phyloP scores from a whole-genome alignment of 2,113 vertebrate genomes.

The Esox niger region DNA sequence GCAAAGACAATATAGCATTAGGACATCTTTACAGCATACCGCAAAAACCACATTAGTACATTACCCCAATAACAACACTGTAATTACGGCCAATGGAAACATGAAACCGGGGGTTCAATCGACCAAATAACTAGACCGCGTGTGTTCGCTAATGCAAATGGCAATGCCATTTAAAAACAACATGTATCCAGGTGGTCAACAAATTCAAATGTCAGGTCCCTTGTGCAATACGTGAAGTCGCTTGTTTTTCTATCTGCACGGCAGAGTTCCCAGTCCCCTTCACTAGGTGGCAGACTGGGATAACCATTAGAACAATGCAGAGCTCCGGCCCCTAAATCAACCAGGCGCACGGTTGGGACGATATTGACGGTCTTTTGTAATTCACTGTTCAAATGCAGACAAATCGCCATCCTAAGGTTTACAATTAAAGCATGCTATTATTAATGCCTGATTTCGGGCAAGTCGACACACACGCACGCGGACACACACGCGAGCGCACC shows the following conservation, averaged over 20 bases:
- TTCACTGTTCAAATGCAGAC: conserved; percentile 18
- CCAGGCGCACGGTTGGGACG: conserved; percentile 45
- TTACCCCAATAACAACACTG: not conserved
- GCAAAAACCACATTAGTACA: too few species aligned
- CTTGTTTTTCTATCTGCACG: not conserved
- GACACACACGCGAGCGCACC: not conserved
- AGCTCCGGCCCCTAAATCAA: conserved; percentile 4
- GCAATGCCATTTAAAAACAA: not conserved
- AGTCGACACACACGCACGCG: not conserved
- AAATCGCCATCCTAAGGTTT: conserved; percentile 6
- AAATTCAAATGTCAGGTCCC: not conserved
- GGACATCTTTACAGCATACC: too few species aligned
- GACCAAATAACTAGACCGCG: too few species aligned
- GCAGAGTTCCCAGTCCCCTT: conserved; percentile 3
- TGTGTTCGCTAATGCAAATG: not conserved
- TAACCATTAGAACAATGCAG: conserved; percentile 29
- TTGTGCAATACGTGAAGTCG: not conserved
- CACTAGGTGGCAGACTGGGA: conserved; percentile 65
- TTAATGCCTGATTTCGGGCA: not conserved
- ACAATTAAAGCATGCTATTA: not conserved
- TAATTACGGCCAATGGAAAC: not conserved
- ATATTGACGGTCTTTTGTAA: conserved; percentile 22
- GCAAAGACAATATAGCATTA: too few species aligned
- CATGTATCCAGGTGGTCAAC: not conserved
- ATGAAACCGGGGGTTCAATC: too few species aligned